phyloP scores from a whole-genome alignment of 2,797 vertebrate species.

The Sebastes melanostomus region DNA sequence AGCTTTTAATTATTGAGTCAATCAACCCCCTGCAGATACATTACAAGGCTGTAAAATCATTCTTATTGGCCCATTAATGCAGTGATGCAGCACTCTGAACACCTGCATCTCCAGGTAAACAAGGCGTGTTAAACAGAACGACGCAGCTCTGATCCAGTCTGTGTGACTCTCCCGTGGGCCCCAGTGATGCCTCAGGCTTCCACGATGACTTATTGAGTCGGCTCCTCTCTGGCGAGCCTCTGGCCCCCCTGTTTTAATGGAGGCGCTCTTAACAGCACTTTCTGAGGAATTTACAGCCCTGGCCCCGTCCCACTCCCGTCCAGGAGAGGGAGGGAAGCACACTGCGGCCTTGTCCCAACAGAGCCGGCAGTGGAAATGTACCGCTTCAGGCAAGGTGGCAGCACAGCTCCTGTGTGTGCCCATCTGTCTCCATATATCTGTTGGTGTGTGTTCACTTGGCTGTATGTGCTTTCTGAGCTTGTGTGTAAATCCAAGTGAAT shows the following conservation, averaged over 20 bases:
- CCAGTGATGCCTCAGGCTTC: slow-evolving; percentile 51
- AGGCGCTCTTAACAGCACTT: slow-evolving; percentile 76
- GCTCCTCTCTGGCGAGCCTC: slow-evolving; percentile 75
- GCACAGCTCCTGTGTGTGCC: slow-evolving; percentile 33
- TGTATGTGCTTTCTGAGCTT: slow-evolving; percentile 11
- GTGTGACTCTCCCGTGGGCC: slow-evolving; percentile 40
- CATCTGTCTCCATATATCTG: slow-evolving; percentile 25
- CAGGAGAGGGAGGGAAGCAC: slow-evolving; percentile 62
- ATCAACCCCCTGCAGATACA: slow-evolving; percentile 15
- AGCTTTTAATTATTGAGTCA: slow-evolving; percentile 17
- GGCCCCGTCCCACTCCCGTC: slow-evolving; percentile 56
- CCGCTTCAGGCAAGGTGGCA: slow-evolving; percentile 67
- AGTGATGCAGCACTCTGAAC: neutral
- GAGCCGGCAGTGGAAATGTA: slow-evolving; percentile 71
- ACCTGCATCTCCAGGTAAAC: slow-evolving; percentile 43
- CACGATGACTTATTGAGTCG: slow-evolving; percentile 69
- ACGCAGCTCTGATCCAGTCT: slow-evolving; percentile 23
- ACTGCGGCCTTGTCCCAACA: slow-evolving; percentile 69
- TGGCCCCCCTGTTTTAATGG: slow-evolving; percentile 65
- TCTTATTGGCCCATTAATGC: neutral
- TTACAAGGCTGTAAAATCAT: neutral
- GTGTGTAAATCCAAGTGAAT: slow-evolving; percentile 58
- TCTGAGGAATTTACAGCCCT: slow-evolving; percentile 81
- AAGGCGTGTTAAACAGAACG: neutral
- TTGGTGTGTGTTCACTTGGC: slow-evolving; percentile 23